Percentiles rank a stretch among this genome's conserved stretches.
Conservation (phyloP, 2,888 invertebrate species). For the Pseudanteris insignis region DNA sequence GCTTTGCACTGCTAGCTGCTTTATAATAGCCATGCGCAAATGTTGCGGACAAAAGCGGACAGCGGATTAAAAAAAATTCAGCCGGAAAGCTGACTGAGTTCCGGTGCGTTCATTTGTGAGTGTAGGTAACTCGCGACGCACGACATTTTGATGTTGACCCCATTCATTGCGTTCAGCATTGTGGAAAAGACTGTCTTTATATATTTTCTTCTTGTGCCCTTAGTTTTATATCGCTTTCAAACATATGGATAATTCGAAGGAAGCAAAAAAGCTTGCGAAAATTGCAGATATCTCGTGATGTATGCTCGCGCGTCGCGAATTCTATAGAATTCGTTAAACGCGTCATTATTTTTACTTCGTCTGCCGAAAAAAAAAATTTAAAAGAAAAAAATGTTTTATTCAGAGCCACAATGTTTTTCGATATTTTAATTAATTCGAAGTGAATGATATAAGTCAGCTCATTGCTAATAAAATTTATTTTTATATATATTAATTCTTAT, state of each 20-base stretch:
- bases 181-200: conserved; percentile 39
- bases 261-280: conserved; percentile 26
- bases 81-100: conserved; percentile 49
- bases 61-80: conserved; percentile 48
- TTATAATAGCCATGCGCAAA: conserved; percentile 49
- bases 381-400: too few relatives aligned
- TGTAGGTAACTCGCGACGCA: conserved; percentile 34
- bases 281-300: conserved; percentile 22
- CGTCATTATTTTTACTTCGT: too few relatives aligned
- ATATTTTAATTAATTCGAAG: too few relatives aligned
- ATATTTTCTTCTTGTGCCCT: conserved; percentile 34
- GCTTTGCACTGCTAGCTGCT: conserved; percentile 42
- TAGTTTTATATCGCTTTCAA: conserved; percentile 34
- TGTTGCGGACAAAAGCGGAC: conserved; percentile 48
- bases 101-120: conserved; percentile 44
- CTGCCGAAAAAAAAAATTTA: too few relatives aligned
- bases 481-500: too few relatives aligned
- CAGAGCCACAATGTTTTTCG: too few relatives aligned
- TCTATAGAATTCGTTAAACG: conserved; percentile 34
- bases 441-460: too few relatives aligned
- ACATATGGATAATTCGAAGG: conserved; percentile 35
- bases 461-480: too few relatives aligned
- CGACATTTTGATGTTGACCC: conserved; percentile 43
- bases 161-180: conserved; percentile 34
- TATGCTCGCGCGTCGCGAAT: conserved; percentile 8